These are phyloP conservation scores for Patiria miniata DNA, from an alignment of 35 echinoderm and acorn worm species.

Conservation along the genomic window DNA sequence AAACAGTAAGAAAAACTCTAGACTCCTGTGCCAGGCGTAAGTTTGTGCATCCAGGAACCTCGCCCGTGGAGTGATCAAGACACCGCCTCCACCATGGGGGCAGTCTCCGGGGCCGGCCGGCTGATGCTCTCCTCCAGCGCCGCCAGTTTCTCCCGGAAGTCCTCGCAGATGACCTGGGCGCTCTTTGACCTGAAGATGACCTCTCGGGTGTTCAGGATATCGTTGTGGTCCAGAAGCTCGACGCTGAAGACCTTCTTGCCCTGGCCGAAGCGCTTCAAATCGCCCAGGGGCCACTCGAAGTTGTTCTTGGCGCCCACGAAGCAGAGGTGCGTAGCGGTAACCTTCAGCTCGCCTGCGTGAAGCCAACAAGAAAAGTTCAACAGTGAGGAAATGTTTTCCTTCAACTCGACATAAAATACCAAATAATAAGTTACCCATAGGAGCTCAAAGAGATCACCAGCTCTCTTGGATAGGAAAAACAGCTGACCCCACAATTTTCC, in stretches of 20 bases:
- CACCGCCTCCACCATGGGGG: conserved; percentile 1
- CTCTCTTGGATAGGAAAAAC: too few relatives aligned
- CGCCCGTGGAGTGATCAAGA: not conserved
- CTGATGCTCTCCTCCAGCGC: not conserved
- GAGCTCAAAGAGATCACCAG: too few relatives aligned
- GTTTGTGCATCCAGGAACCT: too few relatives aligned
- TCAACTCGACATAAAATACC: too few relatives aligned
- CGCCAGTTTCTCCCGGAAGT: conserved; percentile 13
- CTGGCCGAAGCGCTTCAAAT: conserved; percentile 13
- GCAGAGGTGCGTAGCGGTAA: conserved; percentile 24
- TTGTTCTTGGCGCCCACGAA: conserved; percentile 13
- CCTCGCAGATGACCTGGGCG: conserved; percentile 8
- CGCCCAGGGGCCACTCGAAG: conserved; percentile 27
- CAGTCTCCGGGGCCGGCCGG: not conserved
- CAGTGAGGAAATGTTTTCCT: too few relatives aligned
- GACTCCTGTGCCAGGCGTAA: too few relatives aligned
- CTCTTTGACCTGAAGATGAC: conserved; percentile 12
- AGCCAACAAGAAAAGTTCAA: not conserved
- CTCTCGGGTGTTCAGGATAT: not conserved
- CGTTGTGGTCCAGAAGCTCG: conserved; percentile 12
- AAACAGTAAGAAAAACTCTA: too few relatives aligned
- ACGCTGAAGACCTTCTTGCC: conserved; percentile 3
- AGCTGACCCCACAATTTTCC: too few relatives aligned
- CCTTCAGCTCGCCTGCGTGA: conserved; percentile 29
- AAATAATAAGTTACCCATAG: too few relatives aligned